Evolutionary conservation across 2,797 vertebrate genomes (phyloP).

Genomic region (Ceryle rudis): DNA sequence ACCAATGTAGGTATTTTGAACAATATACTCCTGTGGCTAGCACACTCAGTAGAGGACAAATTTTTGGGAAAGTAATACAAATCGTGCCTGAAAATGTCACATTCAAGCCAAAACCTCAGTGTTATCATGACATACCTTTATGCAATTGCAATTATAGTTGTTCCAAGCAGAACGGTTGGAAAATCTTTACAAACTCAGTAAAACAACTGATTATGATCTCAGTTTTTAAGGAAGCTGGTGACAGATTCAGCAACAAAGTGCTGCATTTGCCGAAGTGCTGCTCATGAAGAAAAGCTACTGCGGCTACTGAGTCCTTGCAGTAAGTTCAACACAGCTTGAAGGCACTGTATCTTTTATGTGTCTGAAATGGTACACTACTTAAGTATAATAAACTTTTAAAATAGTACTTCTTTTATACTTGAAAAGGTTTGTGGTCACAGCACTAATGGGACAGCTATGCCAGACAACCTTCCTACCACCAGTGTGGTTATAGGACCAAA

Average conservation of each 20-base stretch:
- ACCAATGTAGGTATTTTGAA: background rate
- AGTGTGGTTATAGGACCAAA: background rate
- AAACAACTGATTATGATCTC: background rate
- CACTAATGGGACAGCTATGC: background rate
- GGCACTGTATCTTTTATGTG: background rate
- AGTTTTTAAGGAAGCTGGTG: background rate
- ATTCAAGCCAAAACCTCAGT: background rate
- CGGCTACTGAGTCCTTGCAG: background rate
- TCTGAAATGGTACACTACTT: background rate
- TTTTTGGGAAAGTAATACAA: background rate
- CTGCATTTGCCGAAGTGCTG: background rate
- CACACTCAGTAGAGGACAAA: background rate
- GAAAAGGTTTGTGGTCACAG: background rate
- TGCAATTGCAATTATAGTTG: background rate
- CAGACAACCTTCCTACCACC: background rate
- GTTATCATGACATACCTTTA: background rate
- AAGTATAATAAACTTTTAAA: background rate
- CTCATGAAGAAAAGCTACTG: background rate
- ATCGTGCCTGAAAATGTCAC: background rate
- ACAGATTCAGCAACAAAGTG: background rate
- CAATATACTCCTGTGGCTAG: background rate
- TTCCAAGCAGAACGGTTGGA: background rate
- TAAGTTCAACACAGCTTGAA: background rate
- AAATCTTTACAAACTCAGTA: background rate
- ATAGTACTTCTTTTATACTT: background rate